Conservation (phyloP, 1,140 invertebrate genomes). For the Meloidogyne hapla region DNA sequence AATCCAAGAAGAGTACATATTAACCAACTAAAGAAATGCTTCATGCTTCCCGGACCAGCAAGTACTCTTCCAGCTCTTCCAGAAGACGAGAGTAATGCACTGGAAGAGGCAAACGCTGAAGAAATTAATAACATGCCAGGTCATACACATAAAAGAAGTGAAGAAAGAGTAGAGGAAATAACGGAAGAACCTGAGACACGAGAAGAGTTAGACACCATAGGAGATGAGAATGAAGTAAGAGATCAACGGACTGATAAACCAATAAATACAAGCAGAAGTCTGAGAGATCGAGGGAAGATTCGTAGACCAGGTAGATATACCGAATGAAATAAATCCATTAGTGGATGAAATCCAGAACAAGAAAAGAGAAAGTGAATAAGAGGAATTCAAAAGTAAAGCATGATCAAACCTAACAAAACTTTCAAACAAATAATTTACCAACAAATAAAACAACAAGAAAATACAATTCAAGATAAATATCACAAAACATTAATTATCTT, state of each 20-base stretch:
- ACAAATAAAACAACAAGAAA: too few species aligned
- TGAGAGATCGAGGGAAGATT: not conserved
- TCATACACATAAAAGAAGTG: not conserved
- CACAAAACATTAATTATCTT: too few species aligned
- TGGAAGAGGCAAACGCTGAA: not conserved
- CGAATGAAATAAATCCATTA: not conserved
- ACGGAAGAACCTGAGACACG: too few species aligned
- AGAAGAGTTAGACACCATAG: not conserved
- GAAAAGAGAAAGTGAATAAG: too few species aligned
- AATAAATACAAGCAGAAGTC: not conserved
- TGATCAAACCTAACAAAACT: too few species aligned
- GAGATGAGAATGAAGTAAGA: not conserved
- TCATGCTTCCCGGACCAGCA: not conserved
- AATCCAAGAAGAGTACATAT: not conserved
- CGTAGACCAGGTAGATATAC: not conserved
- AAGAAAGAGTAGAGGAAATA: not conserved
- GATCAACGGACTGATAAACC: too few species aligned
- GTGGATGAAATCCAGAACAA: not conserved
- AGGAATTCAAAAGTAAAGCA: too few species aligned
- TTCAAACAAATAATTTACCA: too few species aligned
- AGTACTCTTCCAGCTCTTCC: not conserved
- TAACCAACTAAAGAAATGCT: constrained; percentile 13
- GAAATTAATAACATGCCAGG: not conserved
- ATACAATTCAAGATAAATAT: too few species aligned
- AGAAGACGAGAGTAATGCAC: not conserved